A percentile compares a stretch with the other conserved stretches of the same genome.
Conservation (phyloP, 2,113 vertebrate genomes). For the Paraplagusia blochii region DNA sequence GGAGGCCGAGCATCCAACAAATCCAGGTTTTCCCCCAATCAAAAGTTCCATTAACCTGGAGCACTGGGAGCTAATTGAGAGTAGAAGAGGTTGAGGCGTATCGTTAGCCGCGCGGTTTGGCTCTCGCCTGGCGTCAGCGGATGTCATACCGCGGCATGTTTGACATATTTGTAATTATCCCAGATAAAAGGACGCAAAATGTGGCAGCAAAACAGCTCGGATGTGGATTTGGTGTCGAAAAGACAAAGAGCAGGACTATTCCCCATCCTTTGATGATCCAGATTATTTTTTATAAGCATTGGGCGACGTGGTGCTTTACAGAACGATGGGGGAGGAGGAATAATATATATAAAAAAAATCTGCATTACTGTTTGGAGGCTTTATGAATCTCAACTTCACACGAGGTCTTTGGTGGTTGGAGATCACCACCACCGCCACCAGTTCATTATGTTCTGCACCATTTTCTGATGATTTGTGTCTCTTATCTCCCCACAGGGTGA, state of each 20-base stretch:
- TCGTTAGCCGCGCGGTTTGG: conserved; percentile 10
- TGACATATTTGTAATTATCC: conserved; percentile 63
- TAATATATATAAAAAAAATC: conserved; percentile 32
- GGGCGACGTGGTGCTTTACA: conserved; percentile 11
- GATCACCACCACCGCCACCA: conserved; percentile 42
- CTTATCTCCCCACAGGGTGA: conserved; percentile 69
- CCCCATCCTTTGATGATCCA: conserved; percentile 42
- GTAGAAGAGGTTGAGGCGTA: conserved; percentile 38
- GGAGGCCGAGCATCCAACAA: conserved; percentile 32
- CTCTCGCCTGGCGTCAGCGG: conserved; percentile 11
- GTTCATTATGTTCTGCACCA: conserved; percentile 54
- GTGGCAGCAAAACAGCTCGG: conserved; percentile 26
- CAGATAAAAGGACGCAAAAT: conserved; percentile 45
- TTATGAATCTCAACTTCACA: conserved; percentile 46
- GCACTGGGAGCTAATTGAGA: conserved; percentile 69
- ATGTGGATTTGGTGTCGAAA: not conserved
- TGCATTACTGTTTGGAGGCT: conserved; percentile 52
- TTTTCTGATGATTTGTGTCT: conserved; percentile 55
- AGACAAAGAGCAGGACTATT: conserved; percentile 44
- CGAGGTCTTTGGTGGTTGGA: conserved; percentile 35
- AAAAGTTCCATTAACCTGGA: conserved; percentile 75
- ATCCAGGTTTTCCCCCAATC: conserved; percentile 55
- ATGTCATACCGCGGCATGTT: conserved; percentile 27
- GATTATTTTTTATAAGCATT: conserved; percentile 47
- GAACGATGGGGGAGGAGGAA: not conserved